Evolutionary conservation across 2,113 vertebrate genomes (phyloP).

Genomic region (Rhinolophus sinicus): DNA sequence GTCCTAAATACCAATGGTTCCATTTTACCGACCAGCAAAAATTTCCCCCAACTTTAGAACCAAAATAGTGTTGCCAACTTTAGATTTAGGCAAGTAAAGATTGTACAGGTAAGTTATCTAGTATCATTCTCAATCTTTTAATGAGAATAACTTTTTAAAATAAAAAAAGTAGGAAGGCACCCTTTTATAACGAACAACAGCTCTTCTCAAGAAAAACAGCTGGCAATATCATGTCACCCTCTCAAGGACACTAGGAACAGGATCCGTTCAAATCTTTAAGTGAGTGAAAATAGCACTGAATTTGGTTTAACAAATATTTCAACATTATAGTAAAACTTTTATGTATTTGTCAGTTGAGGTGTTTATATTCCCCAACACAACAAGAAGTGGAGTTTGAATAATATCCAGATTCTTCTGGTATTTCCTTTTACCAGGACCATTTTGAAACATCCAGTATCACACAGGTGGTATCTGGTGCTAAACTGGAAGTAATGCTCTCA

Average conservation of each 20-base stretch:
- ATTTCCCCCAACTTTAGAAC: neutral
- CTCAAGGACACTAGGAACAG: neutral
- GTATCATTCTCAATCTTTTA: neutral
- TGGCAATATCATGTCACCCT: neutral
- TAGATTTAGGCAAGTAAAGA: neutral
- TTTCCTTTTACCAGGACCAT: neutral
- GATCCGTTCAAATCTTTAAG: neutral
- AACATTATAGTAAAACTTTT: neutral
- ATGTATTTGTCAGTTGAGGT: neutral
- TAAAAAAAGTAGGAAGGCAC: neutral
- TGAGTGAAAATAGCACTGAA: neutral
- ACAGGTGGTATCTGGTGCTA: neutral
- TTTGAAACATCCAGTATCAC: neutral
- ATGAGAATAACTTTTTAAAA: neutral
- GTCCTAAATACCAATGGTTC: neutral
- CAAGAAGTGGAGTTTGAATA: neutral
- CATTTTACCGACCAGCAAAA: neutral
- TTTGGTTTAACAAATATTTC: constrained; percentile 32
- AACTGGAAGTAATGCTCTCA: neutral
- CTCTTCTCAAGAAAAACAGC: neutral
- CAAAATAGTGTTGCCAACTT: neutral
- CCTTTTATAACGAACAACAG: neutral
- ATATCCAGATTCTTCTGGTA: neutral
- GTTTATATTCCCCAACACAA: constrained; percentile 10
- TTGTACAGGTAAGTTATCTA: neutral